phyloP scores from a whole-genome alignment of 2,888 invertebrate species.

The Melolontha melolontha region DNA sequence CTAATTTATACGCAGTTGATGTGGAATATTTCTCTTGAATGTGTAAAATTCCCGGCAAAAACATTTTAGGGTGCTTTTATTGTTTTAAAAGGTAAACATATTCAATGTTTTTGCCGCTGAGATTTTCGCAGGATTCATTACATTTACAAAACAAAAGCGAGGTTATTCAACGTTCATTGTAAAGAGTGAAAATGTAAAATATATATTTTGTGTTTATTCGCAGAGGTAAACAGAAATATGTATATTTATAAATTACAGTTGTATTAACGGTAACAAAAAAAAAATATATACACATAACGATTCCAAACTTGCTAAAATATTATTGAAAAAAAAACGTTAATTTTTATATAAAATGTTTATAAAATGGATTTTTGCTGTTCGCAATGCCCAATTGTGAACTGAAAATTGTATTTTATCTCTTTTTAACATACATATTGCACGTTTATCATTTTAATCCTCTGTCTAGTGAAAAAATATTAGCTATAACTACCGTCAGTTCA shows the following conservation, averaged over 20 bases:
- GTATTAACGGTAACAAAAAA: no score
- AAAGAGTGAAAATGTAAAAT: not conserved
- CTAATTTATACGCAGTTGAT: slow-evolving; percentile 5
- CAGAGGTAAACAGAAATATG: not conserved
- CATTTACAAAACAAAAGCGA: slow-evolving; percentile 17
- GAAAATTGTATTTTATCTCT: no score
- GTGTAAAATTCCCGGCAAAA: slow-evolving; percentile 4
- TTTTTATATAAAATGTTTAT: no score
- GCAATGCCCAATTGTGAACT: no score
- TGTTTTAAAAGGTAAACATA: slow-evolving; percentile 14
- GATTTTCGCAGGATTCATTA: slow-evolving; percentile 21
- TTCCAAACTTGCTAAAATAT: no score
- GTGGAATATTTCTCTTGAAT: not conserved
- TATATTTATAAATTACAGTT: not conserved
- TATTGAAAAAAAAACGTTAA: no score
- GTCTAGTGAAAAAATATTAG: no score
- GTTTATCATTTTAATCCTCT: no score
- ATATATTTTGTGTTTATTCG: not conserved
- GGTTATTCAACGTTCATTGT: not conserved
- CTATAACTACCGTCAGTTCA: no score
- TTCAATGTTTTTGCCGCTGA: slow-evolving; percentile 11
- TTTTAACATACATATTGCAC: no score
- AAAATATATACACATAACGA: no score
- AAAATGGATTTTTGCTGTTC: no score
- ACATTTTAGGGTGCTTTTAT: slow-evolving; percentile 4